Evolutionary conservation across 1,140 invertebrate genomes (phyloP), one percentile per base, ranked within the genome.

Genomic region (Thaumatotibia leucotreta): DNA sequence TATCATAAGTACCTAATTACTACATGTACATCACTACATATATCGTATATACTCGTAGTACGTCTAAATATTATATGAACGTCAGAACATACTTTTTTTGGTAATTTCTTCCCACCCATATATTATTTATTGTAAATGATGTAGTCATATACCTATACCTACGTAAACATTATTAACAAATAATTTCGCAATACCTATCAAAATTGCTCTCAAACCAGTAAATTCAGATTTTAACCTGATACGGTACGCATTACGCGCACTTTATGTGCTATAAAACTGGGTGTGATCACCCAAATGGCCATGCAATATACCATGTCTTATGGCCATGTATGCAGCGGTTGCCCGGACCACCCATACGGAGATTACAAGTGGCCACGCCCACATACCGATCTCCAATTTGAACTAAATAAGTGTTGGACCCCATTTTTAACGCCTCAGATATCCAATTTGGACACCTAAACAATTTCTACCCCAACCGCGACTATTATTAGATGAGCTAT

Each of bases 341-440:
- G 27, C 31, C 24, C 29, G 67, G 86, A 84, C 84, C 86, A 88
- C 86, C 84, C 84, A 88, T 63, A 69, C 67, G 35, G 71, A 73
- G 72, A 80, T 84, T 81, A 76, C 66, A 14, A 54, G 1, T 22
- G 35, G 72, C 76, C 80, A 77, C 84, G 81, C 84, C 84, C 70
- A 63, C 65, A 58, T 63, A 73, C 76, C 77, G 80, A 75, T 75
- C 72, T 76, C 77, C 77, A 80, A 85, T 80, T 78, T 81, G 58
- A 74, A 77, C 75, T 75, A 75, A 79, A 79, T 76, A 74, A 71
- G 65, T 67, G 67, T 73, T 71, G 65, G 63, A 64, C 58, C 58
- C 35, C 66, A 67, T 65, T 68, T 58, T 77, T 74, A 67, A 75
- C 73, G 76, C 73, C 72, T 75, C 65, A 11, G 39, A 39, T 22